Evolutionary conservation across 2,888 invertebrate genomes (phyloP).

Genomic region (Zonitis immaculata): DNA sequence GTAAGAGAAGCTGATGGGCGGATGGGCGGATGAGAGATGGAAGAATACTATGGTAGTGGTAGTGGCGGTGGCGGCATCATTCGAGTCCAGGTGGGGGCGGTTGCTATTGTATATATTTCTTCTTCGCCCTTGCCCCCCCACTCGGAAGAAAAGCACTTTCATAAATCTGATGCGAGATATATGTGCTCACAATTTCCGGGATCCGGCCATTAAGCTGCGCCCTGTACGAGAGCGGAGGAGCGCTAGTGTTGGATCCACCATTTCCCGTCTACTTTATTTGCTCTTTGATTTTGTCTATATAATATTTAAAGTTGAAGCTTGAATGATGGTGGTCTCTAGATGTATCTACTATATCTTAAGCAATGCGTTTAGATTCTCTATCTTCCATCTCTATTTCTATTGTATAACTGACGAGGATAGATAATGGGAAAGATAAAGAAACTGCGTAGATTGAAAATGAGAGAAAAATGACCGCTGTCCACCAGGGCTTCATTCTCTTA

Average conservation of each 20-base stretch:
- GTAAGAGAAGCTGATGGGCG: neutral
- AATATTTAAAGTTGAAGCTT: slow-evolving; percentile 30
- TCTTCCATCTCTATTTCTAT: slow-evolving; percentile 23
- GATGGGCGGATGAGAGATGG: slow-evolving; percentile 10
- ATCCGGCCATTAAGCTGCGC: slow-evolving; percentile 72
- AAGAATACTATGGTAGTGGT: slow-evolving; percentile 4
- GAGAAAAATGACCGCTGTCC: slow-evolving; percentile 57
- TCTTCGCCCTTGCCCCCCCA: slow-evolving; percentile 41
- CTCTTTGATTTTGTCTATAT: slow-evolving; percentile 46
- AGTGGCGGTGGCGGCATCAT: slow-evolving; percentile 17
- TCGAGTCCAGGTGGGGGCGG: slow-evolving; percentile 35
- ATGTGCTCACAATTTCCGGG: slow-evolving; percentile 88
- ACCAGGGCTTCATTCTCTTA: slow-evolving; percentile 39
- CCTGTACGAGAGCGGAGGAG: slow-evolving; percentile 41
- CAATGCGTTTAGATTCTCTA: too few species aligned
- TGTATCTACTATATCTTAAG: slow-evolving; percentile 21
- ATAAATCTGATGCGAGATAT: slow-evolving; percentile 87
- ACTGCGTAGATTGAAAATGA: slow-evolving; percentile 50
- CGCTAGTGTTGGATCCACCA: slow-evolving; percentile 43
- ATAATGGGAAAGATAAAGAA: slow-evolving; percentile 13
- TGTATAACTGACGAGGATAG: slow-evolving; percentile 28
- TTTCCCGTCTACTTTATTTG: slow-evolving; percentile 45
- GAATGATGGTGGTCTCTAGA: slow-evolving; percentile 14
- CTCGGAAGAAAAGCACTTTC: slow-evolving; percentile 65
- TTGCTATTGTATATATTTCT: slow-evolving; percentile 48